Evolutionary conservation across 2,888 invertebrate species (phyloP).

Genomic region (Acanthopleura granulata): DNA sequence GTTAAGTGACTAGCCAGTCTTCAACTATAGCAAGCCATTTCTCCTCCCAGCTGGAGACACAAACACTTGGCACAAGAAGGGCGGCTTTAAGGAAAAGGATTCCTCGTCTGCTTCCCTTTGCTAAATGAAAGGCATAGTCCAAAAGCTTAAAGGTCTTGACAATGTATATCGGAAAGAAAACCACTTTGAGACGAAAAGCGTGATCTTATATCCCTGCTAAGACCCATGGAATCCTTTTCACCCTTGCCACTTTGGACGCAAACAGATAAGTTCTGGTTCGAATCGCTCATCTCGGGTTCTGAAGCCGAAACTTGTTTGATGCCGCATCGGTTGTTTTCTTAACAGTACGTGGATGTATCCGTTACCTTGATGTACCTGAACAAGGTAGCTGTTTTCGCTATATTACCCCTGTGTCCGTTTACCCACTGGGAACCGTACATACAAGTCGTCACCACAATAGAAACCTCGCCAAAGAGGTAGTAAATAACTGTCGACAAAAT

Average conservation of each 20-base stretch:
- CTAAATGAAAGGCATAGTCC: conserved; percentile 5
- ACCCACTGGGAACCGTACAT: too few species aligned
- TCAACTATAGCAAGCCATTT: neutral
- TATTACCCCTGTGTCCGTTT: too few species aligned
- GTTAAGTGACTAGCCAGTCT: neutral
- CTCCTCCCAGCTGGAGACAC: neutral
- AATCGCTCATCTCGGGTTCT: too few species aligned
- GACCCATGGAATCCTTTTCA: too few species aligned
- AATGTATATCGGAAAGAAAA: neutral
- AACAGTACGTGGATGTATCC: neutral
- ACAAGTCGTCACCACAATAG: too few species aligned
- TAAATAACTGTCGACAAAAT: neutral
- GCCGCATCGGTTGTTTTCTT: neutral
- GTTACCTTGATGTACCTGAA: too few species aligned
- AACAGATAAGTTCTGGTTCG: too few species aligned
- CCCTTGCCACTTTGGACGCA: too few species aligned
- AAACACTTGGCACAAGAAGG: neutral
- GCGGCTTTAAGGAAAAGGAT: neutral
- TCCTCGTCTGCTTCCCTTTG: neutral
- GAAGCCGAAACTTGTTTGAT: neutral
- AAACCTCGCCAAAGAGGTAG: neutral
- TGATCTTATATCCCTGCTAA: too few species aligned
- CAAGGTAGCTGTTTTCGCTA: too few species aligned
- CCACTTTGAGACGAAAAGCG: neutral
- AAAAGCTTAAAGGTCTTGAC: conserved; percentile 1